Evolutionary conservation across 2,888 invertebrate genomes (phyloP).

Genomic region (Netelia melanura): DNA sequence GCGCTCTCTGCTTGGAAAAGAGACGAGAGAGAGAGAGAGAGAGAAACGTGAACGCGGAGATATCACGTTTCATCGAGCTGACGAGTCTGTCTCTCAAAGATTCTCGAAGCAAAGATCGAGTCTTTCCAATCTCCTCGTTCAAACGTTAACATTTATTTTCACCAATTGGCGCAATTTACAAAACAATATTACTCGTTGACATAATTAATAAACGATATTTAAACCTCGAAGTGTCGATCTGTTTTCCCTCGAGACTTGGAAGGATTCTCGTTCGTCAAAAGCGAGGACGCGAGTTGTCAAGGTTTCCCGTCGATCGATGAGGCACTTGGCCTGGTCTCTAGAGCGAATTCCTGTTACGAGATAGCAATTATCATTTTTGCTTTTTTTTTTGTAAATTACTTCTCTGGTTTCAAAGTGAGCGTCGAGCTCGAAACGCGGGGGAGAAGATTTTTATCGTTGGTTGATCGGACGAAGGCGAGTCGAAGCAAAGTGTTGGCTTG

Average conservation of each 20-base stretch:
- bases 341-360: conserved; percentile 45
- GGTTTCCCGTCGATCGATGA: conserved; percentile 22
- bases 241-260: conserved; percentile 4
- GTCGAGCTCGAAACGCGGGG: too few species aligned
- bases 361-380: conserved; percentile 50
- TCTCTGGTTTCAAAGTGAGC: too few species aligned
- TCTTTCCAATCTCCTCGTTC: conserved; percentile 17
- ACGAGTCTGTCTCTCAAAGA: conserved; percentile 19
- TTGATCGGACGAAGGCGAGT: too few species aligned
- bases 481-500: too few species aligned
- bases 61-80: conserved; percentile 38
- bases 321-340: conserved; percentile 24
- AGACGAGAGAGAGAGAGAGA: background rate
- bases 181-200: background rate
- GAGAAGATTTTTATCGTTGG: too few species aligned
- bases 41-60: conserved; percentile 25
- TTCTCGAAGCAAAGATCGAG: conserved; percentile 7
- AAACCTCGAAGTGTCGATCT: background rate
- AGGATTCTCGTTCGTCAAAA: conserved; percentile 17
- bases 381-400: background rate
- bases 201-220: background rate
- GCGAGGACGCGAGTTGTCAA: background rate
- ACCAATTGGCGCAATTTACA: background rate
- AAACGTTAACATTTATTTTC: conserved; percentile 15
- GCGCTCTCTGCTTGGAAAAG: conserved; percentile 8